A percentile compares a stretch with the other conserved stretches of the same genome.
phyloP scores from a whole-genome alignment of 1,140 invertebrate genomes.

The Tetraneura akinire region DNA sequence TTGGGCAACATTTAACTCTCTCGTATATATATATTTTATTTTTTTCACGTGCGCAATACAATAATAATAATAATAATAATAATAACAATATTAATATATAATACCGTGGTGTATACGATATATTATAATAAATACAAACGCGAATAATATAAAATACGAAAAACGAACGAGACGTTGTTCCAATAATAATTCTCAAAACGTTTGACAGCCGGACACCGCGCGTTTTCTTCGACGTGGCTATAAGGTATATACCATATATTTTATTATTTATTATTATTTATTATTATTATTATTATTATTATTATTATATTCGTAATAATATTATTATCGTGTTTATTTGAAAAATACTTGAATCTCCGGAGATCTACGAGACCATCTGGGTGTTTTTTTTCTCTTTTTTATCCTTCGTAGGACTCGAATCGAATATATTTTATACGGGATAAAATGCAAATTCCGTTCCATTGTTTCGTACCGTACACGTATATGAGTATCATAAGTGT shows the following conservation, averaged over 20 bases:
- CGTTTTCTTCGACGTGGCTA: neutral
- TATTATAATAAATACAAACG: too few species aligned
- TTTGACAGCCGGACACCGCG: conserved; percentile 43
- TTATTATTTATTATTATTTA: too few species aligned
- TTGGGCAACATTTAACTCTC: conserved; percentile 15
- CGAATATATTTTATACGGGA: neutral
- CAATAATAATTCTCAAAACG: conserved; percentile 38
- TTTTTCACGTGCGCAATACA: neutral
- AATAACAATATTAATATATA: too few species aligned
- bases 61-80: conserved; percentile 9
- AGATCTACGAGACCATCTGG: conserved; percentile 12
- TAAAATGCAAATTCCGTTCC: conserved; percentile 30
- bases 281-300: too few species aligned
- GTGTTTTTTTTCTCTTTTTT: conserved; percentile 29
- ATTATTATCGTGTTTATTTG: too few species aligned
- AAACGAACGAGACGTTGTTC: conserved; percentile 41
- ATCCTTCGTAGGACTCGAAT: neutral
- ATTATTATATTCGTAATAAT: too few species aligned
- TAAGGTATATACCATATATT: neutral
- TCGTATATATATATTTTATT: neutral
- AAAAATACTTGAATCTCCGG: conserved; percentile 8
- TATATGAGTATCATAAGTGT: too few species aligned
- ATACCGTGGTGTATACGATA: too few species aligned
- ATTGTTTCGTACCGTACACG: conserved; percentile 14
- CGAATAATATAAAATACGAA: neutral